phyloP scores from a whole-genome alignment of 2,113 vertebrate species.

The Petrocephalus zakoni region DNA sequence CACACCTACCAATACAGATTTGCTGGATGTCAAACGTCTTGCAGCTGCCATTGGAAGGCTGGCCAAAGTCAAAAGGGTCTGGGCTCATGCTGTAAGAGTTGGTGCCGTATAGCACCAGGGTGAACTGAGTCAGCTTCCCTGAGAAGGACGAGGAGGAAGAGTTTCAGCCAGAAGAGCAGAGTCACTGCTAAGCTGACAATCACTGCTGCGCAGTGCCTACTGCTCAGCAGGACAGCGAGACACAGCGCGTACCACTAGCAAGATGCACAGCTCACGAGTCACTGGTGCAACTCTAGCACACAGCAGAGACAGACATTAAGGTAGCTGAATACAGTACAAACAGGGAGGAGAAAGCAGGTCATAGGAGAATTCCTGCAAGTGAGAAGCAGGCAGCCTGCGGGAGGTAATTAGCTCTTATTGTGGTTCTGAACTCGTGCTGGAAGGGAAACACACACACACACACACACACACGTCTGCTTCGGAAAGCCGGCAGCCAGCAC shows the following conservation, averaged over 20 bases:
- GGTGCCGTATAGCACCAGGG: constrained; percentile 81
- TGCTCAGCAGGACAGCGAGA: background rate
- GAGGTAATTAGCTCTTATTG: background rate
- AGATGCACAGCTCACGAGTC: background rate
- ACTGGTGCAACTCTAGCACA: background rate
- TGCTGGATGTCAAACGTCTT: constrained; percentile 86
- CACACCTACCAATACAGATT: constrained; percentile 87
- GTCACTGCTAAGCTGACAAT: constrained; percentile 9
- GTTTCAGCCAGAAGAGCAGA: background rate
- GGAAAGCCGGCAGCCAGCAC: background rate
- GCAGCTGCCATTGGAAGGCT: constrained; percentile 86
- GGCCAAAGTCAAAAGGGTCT: constrained; percentile 62
- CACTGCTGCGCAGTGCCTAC: background rate
- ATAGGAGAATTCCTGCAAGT: background rate
- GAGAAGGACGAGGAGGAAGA: background rate
- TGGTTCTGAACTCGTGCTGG: background rate
- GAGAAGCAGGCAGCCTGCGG: background rate
- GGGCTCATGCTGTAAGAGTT: constrained; percentile 62
- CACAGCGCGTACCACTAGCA: background rate
- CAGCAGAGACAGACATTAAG: background rate
- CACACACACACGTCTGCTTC: background rate
- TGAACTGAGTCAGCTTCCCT: constrained; percentile 89
- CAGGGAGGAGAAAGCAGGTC: constrained; percentile 16
- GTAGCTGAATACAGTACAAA: background rate
- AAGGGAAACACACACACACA: background rate